Base-by-base conservation (phyloP, 92 coral and sea anemone genomes). In the Phymanthus crucifer region DNA sequence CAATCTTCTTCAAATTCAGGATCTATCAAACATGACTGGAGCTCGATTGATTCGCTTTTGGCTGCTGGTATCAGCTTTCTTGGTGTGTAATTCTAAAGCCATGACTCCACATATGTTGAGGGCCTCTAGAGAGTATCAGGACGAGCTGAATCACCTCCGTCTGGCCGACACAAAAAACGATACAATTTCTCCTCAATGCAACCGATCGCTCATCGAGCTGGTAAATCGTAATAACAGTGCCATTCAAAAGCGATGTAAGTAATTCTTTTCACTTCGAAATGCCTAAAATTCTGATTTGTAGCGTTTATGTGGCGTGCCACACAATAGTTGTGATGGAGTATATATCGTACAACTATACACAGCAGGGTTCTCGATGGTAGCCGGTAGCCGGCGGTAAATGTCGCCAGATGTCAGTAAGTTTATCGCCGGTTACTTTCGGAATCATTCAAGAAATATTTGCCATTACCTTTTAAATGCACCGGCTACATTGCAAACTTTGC, bases 201-300 rank as follows among this genome's bases (percentile, higher is more conserved):
- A 61, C 23, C 45, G n/a, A 0, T 61, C 79, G 13, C 40, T 75
- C 18, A 40, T 75, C 14, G 35, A 50, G 23, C 54, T 75, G 66
- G 79, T 31, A 75, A 75, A 61, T 13, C 29, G 40, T 50, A 75
- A 32, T 19, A 75, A 75, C 67, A n/a, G 29, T 31, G 79, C 35
- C 13, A 19, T 75, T 23, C 66, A 40, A 11, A 52, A 1, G 26
- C 17, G 40, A n/a, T 75, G 79, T 75, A 75, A 75, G 79, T 73
- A 21, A 34, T 17, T 74, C 17, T 4, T 54, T 14, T 2, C n/a
- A 6, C 27, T 54, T 8, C 1, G 14, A 54, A 54, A 21, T 21
- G 0, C 8, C 6, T 45, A 21, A 0, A 14, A 54, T 2, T 4
- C 10, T 54, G 19, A 21, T 54, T 18, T 18, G 3, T 18, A 52